These are phyloP conservation scores for Sycophila sp. DNA, from an alignment of 1,140 invertebrate species.

Conservation along the genomic window DNA sequence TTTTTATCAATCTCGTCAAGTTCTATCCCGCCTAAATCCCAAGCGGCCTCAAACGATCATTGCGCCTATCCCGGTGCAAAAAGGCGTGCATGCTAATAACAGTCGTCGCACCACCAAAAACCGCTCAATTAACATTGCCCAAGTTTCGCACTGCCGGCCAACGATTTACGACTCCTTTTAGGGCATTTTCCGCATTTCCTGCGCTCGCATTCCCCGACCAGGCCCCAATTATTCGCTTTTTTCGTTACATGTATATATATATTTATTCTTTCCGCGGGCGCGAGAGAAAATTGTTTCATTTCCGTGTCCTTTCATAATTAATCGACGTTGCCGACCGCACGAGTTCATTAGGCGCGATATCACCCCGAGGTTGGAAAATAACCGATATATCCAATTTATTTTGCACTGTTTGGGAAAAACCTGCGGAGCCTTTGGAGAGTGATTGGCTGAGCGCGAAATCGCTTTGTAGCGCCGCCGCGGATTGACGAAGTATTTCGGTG, in stretches of 20 bases:
- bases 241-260: background rate
- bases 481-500: no score
- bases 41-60: background rate
- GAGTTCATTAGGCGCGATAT: conserved; percentile 12
- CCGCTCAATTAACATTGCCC: background rate
- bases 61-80: background rate
- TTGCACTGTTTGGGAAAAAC: no score
- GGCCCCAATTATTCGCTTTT: conserved; percentile 31
- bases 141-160: background rate
- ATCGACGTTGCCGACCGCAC: background rate
- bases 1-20: conserved; percentile 5
- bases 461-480: no score
- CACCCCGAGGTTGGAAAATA: background rate
- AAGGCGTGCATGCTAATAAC: conserved; percentile 1
- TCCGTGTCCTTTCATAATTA: conserved; percentile 17
- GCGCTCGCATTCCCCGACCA: background rate
- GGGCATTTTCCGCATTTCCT: background rate
- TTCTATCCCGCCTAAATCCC: background rate
- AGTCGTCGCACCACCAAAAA: background rate
- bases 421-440: no score
- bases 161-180: conserved; percentile 24
- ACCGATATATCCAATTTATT: no score
- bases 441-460: no score
- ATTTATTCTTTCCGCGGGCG: conserved; percentile 3
- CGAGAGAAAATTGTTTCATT: no score